Percentiles rank a stretch among this genome's conserved stretches.
Conservation (phyloP, 1,140 invertebrate genomes). For the Platyscapa corneri region DNA sequence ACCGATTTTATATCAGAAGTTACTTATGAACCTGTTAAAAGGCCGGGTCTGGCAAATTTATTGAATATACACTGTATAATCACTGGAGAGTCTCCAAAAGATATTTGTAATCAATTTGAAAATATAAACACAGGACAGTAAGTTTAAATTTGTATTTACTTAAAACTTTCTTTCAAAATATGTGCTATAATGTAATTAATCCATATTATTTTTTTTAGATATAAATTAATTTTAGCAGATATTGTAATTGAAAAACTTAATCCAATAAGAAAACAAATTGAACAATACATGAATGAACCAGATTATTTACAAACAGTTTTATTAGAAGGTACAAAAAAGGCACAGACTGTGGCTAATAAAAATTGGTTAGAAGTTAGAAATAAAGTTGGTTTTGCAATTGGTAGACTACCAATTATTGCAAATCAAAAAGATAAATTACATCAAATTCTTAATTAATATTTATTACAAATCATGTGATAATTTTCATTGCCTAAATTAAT, state of each 20-base stretch:
- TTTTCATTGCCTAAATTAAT: slow-evolving; percentile 34
- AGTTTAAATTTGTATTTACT: slow-evolving; percentile 58
- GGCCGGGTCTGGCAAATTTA: slow-evolving; percentile 93
- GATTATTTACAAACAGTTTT: slow-evolving; percentile 82
- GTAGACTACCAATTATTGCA: slow-evolving; percentile 40
- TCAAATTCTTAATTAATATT: slow-evolving; percentile 23
- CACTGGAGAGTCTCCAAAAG: slow-evolving; percentile 80
- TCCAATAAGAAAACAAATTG: slow-evolving; percentile 82
- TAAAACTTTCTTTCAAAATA: neutral
- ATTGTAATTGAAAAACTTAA: slow-evolving; percentile 81
- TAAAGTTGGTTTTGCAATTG: slow-evolving; percentile 77
- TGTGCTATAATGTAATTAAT: neutral
- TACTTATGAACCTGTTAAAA: slow-evolving; percentile 83
- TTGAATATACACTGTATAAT: slow-evolving; percentile 88
- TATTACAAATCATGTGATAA: slow-evolving; percentile 33
- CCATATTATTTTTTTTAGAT: slow-evolving; percentile 73
- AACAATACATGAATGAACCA: slow-evolving; percentile 77
- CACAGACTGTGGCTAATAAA: slow-evolving; percentile 79
- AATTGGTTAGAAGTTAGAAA: slow-evolving; percentile 82
- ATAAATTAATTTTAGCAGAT: slow-evolving; percentile 86
- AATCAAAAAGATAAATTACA: slow-evolving; percentile 36
- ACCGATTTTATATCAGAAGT: slow-evolving; percentile 93
- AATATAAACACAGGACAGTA: slow-evolving; percentile 84
- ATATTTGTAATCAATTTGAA: slow-evolving; percentile 82
- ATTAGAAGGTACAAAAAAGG: slow-evolving; percentile 81